Evolutionary conservation across 2,113 vertebrate species (phyloP).

Genomic region (Apaloderma vittatum): DNA sequence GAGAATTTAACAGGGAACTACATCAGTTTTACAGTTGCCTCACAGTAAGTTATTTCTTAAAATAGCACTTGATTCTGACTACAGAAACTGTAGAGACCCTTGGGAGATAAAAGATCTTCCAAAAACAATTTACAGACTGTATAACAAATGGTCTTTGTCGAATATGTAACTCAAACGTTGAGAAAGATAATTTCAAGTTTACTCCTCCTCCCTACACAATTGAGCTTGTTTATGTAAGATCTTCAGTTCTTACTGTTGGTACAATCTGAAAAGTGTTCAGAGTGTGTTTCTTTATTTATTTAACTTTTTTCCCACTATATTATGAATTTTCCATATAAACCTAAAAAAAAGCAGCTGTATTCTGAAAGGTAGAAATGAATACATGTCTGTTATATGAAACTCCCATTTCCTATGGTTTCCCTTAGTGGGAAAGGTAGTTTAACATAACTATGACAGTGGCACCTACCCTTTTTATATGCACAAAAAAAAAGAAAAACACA

Average conservation of each 20-base stretch:
- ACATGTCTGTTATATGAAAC: neutral
- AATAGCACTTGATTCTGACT: neutral
- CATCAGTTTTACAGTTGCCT: neutral
- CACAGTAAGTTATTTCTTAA: conserved; percentile 6
- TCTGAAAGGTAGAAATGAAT: neutral
- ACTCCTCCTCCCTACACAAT: neutral
- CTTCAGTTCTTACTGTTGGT: neutral
- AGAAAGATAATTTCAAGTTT: neutral
- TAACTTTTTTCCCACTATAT: neutral
- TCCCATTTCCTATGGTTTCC: neutral
- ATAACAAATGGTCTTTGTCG: neutral
- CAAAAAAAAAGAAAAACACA: neutral
- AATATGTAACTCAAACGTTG: neutral
- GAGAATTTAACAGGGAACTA: neutral
- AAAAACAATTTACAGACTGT: neutral
- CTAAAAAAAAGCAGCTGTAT: neutral
- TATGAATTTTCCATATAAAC: neutral
- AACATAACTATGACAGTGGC: neutral
- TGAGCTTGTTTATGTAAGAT: neutral
- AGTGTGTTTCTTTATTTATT: neutral
- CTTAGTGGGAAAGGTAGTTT: neutral
- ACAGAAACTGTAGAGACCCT: neutral
- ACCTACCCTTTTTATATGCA: neutral
- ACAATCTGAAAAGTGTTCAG: neutral
- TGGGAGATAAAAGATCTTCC: neutral